Evolutionary conservation across 2,888 invertebrate species (phyloP), one percentile per base, ranked within the genome.

Genomic region (Microctonus aethiopoides): DNA sequence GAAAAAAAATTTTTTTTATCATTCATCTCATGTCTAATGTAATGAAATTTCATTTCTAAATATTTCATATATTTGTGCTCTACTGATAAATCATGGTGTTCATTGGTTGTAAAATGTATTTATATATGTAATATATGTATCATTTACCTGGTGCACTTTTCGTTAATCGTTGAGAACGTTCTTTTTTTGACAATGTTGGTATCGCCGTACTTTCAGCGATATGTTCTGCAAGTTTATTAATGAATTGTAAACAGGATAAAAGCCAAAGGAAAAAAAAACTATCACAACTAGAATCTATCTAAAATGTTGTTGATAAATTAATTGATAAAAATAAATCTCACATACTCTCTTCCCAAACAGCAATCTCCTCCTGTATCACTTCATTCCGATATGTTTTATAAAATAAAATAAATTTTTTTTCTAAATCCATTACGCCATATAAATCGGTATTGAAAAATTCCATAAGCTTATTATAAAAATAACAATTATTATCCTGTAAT

Each of bases 271-370:
- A 20, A 51, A 59, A 60, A 41, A 41, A 24, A 60, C 32, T 5
- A 52, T n/a, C n/a, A n/a, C n/a, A n/a, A n/a, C n/a, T n/a, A n/a
- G n/a, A n/a, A n/a, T n/a, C n/a, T n/a, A n/a, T n/a, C n/a, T n/a
- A n/a, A n/a, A n/a, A n/a, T n/a, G n/a, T n/a, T n/a, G n/a, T 56
- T 22, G 24, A 20, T n/a, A n/a, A 20, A 10, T 54, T 66, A 41
- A 67, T 20, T 66, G 36, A 32, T 54, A 26, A 34, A 60, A 62
- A 57, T 57, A 24, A 20, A 54, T 39, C 16, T 61, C 62, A 80
- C 89, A 90, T 87, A 94, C 94, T 91, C 89, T 92, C 91, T 87
- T 94, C 93, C 76, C 90, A 88, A 46, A 91, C 89, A 2, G 92
- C 89, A 71, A 94, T 90, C 84, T 94, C 94, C 81, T 92, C 92